phyloP scores from a whole-genome alignment of 2,113 vertebrate genomes.

The Anguilla rostrata region DNA sequence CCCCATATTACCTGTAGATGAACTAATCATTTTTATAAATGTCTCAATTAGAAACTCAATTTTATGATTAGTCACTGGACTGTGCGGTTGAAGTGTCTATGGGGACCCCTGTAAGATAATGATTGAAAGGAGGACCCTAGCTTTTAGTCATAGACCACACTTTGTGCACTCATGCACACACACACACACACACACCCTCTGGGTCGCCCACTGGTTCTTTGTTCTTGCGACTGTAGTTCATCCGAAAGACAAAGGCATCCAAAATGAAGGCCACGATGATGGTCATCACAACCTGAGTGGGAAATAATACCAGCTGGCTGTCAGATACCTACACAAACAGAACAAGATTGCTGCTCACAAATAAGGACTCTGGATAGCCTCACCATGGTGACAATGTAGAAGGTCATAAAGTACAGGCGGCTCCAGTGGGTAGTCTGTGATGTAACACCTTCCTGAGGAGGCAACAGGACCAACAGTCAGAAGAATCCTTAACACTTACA shows the following conservation, averaged over 20 bases:
- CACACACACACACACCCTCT: conserved; percentile 52
- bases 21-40: too few species aligned
- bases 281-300: conserved; percentile 91
- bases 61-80: too few species aligned
- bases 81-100: too few species aligned
- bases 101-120: too few species aligned
- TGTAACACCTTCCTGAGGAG: conserved; percentile 88
- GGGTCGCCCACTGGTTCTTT: conserved; percentile 80
- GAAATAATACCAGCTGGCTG: not conserved
- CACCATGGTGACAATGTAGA: conserved; percentile 98
- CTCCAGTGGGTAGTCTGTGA: conserved; percentile 96
- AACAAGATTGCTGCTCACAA: not conserved
- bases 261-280: conserved; percentile 98
- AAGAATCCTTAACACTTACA: not conserved
- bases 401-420: conserved; percentile 98
- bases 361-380: conserved; percentile 36
- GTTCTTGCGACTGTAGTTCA: conserved; percentile 97
- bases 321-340: conserved; percentile 6
- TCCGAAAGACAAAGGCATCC: conserved; percentile 96
- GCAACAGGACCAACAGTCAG: not conserved
- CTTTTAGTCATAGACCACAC: not conserved
- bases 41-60: too few species aligned
- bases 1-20: too few species aligned
- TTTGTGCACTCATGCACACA: conserved; percentile 28
- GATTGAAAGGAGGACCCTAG: too few species aligned